These are phyloP conservation scores for Nothocercus julius DNA, from an alignment of 2,113 vertebrate genomes.

Conservation along the genomic window DNA sequence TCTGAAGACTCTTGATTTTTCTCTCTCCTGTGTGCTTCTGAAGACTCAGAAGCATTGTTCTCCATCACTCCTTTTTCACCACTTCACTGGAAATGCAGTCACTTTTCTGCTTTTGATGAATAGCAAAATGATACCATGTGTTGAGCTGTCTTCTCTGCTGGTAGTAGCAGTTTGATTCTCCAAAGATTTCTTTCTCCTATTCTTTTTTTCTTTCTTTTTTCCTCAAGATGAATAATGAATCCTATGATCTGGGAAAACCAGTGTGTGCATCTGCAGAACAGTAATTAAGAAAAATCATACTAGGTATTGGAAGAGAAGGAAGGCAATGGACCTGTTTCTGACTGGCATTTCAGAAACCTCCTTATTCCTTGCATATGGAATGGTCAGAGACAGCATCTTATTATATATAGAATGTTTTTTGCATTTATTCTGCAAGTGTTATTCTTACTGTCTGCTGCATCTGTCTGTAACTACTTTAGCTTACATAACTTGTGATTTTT, in stretches of 20 bases:
- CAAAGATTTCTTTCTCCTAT: background rate
- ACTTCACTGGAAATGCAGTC: background rate
- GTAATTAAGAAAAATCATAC: background rate
- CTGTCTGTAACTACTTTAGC: background rate
- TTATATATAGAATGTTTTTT: background rate
- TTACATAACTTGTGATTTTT: background rate
- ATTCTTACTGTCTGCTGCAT: fast-evolving
- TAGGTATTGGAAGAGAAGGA: background rate
- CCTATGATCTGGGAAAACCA: background rate
- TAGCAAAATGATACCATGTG: background rate
- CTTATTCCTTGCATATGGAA: background rate
- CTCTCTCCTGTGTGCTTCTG: background rate
- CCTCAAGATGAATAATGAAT: background rate
- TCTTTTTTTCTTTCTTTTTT: background rate
- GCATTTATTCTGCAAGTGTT: background rate
- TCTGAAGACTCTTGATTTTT: background rate
- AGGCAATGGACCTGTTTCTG: background rate
- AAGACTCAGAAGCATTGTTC: background rate
- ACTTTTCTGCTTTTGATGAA: background rate
- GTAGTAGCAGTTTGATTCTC: background rate
- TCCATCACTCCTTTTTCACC: background rate
- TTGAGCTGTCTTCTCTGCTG: background rate
- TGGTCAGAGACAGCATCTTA: background rate
- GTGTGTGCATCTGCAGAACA: background rate
- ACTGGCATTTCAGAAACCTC: background rate